These are phyloP conservation scores for Aphidius ervi DNA, from an alignment of 1,140 invertebrate species.

Conservation along the genomic window DNA sequence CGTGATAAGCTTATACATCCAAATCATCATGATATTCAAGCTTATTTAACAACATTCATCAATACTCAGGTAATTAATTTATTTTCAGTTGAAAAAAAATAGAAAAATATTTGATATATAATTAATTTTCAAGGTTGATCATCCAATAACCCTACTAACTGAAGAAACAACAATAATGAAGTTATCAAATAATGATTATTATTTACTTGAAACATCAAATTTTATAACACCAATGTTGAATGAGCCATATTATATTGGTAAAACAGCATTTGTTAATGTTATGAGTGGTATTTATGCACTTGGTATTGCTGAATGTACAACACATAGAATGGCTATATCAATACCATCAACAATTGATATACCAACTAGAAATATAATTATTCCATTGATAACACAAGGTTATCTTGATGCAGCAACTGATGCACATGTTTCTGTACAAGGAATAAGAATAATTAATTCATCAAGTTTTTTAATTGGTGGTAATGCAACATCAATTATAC, in stretches of 20 bases:
- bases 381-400: conserved; percentile 58
- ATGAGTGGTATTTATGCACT: conserved; percentile 60
- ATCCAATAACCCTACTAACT: background rate
- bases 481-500: conserved; percentile 60
- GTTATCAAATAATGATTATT: conserved; percentile 57
- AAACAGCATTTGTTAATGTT: conserved; percentile 60
- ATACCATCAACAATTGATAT: conserved; percentile 45
- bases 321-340: conserved; percentile 58
- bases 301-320: conserved; percentile 59
- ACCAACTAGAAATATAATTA: conserved; percentile 54
- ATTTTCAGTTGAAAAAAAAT: background rate
- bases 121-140: background rate
- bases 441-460: conserved; percentile 62
- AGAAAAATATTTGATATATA: background rate
- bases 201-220: conserved; percentile 66
- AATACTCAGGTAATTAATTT: conserved; percentile 8
- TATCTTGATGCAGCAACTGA: conserved; percentile 60
- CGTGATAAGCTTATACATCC: conserved; percentile 34
- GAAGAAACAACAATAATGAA: conserved; percentile 53
- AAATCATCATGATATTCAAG: conserved; percentile 6
- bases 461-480: conserved; percentile 66
- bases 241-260: conserved; percentile 67
- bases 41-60: conserved; percentile 9
- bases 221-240: conserved; percentile 68
- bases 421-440: conserved; percentile 57